A percentile compares a stretch with the other conserved stretches of the same genome.
These are phyloP conservation scores for Lepus europaeus DNA, from an alignment of 2,113 vertebrate genomes.

Conservation along the genomic window DNA sequence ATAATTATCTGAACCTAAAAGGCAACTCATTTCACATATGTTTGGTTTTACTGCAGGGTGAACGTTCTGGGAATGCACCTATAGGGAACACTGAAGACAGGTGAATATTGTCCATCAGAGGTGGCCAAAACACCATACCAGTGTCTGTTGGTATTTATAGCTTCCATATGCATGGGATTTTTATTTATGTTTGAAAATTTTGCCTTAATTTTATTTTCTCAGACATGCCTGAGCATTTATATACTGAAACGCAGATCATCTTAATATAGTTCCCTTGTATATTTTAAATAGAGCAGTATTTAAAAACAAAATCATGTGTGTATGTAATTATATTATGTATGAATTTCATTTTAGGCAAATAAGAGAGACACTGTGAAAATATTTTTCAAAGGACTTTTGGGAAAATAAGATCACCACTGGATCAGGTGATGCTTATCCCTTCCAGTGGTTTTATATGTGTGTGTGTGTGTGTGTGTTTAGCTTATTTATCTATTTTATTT, in stretches of 20 bases:
- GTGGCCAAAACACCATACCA: neutral
- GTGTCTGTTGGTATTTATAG: neutral
- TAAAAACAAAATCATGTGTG: constrained; percentile 27
- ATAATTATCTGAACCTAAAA: neutral
- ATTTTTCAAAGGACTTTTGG: neutral
- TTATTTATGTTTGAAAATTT: constrained; percentile 24
- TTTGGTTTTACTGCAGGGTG: constrained; percentile 3
- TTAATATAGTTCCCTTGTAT: constrained; percentile 2
- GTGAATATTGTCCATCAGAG: neutral
- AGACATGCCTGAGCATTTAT: neutral
- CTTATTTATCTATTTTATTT: too few species aligned
- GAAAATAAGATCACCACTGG: constrained; percentile 12
- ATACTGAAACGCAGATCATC: constrained; percentile 40
- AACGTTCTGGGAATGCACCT: constrained; percentile 30
- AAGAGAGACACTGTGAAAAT: constrained; percentile 33
- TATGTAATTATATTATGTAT: constrained; percentile 3
- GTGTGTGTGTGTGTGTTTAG: too few species aligned
- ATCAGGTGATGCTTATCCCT: constrained; percentile 27
- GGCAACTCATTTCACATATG: constrained; percentile 5
- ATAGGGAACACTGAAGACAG: neutral
- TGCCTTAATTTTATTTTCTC: constrained; percentile 39
- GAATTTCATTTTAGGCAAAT: constrained; percentile 47
- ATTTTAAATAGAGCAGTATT: neutral
- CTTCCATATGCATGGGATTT: constrained; percentile 31
- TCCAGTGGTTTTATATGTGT: neutral